Percentiles rank a stretch among this genome's conserved stretches.
phyloP scores from a whole-genome alignment of 2,797 vertebrate species.

The Syngnathus rostellatus region DNA sequence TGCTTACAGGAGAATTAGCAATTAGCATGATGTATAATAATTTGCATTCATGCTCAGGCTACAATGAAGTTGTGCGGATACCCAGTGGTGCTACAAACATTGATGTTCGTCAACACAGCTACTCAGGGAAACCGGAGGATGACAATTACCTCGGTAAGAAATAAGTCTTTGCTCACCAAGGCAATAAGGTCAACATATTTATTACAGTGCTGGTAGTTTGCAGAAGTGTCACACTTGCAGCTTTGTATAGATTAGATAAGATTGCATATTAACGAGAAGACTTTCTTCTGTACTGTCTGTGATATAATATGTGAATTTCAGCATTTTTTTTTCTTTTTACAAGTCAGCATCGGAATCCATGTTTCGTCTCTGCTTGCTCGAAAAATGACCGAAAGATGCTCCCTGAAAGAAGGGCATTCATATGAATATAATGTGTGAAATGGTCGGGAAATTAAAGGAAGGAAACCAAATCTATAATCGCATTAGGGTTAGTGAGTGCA shows the following conservation, averaged over 20 bases:
- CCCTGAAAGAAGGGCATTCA: constrained; percentile 51
- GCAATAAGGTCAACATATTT: background rate
- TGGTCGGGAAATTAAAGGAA: constrained; percentile 78
- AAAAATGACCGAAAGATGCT: constrained; percentile 16
- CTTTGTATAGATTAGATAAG: background rate
- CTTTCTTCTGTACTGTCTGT: no score
- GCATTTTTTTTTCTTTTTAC: no score
- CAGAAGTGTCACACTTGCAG: background rate
- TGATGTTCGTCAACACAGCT: constrained; percentile 95
- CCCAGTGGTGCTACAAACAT: constrained; percentile 96
- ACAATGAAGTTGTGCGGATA: constrained; percentile 91
- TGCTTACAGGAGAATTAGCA: background rate
- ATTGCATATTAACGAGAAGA: background rate
- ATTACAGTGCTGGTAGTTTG: background rate
- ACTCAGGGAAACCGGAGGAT: constrained; percentile 95
- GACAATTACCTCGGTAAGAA: constrained; percentile 98
- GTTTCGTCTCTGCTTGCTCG: no score
- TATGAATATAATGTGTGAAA: constrained; percentile 80
- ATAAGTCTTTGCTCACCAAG: background rate
- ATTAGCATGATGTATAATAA: background rate
- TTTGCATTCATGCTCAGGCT: constrained; percentile 68
- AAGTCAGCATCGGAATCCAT: no score
- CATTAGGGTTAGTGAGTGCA: constrained; percentile 84
- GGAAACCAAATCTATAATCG: constrained; percentile 92
- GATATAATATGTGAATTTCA: no score